These are phyloP conservation scores for Perdita meconis DNA, from an alignment of 2,888 invertebrate genomes.

Conservation along the genomic window DNA sequence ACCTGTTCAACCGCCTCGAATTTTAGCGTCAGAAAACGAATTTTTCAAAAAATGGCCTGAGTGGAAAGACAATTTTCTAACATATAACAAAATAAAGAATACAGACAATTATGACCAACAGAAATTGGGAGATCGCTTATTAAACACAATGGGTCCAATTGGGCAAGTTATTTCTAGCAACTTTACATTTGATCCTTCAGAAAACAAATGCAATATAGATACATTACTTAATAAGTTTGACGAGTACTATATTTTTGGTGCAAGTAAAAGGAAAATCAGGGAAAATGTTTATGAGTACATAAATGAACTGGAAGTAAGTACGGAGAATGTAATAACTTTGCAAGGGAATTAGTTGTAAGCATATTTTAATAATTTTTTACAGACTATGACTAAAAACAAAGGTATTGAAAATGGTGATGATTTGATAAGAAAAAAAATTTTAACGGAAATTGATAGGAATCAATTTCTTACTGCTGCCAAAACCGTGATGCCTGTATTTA, in stretches of 20 bases:
- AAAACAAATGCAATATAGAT: slow-evolving; percentile 18
- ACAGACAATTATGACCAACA: background rate
- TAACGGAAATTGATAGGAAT: slow-evolving; percentile 8
- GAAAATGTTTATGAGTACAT: slow-evolving; percentile 39
- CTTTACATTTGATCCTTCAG: slow-evolving; percentile 17
- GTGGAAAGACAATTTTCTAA: slow-evolving; percentile 43
- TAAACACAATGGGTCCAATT: slow-evolving; percentile 58
- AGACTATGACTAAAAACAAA: background rate
- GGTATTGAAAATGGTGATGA: background rate
- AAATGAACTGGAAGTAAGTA: slow-evolving; percentile 35
- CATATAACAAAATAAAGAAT: background rate
- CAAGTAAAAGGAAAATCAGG: slow-evolving; percentile 3
- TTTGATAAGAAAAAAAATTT: slow-evolving; percentile 27
- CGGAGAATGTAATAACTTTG: background rate
- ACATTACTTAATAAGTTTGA: slow-evolving; percentile 46
- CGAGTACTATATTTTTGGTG: slow-evolving; percentile 14
- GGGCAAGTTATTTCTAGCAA: slow-evolving; percentile 29
- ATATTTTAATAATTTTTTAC: slow-evolving; percentile 2
- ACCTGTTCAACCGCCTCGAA: background rate
- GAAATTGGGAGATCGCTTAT: slow-evolving; percentile 26
- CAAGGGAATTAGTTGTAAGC: background rate
- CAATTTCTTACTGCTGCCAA: slow-evolving; percentile 20
- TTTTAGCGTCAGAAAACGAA: slow-evolving; percentile 22
- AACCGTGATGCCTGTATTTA: slow-evolving; percentile 5
- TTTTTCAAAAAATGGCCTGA: slow-evolving; percentile 41